Evolutionary conservation across 2,113 vertebrate species (phyloP), one percentile per base, ranked within the genome.

Genomic region (Ctenodactylus gundi): DNA sequence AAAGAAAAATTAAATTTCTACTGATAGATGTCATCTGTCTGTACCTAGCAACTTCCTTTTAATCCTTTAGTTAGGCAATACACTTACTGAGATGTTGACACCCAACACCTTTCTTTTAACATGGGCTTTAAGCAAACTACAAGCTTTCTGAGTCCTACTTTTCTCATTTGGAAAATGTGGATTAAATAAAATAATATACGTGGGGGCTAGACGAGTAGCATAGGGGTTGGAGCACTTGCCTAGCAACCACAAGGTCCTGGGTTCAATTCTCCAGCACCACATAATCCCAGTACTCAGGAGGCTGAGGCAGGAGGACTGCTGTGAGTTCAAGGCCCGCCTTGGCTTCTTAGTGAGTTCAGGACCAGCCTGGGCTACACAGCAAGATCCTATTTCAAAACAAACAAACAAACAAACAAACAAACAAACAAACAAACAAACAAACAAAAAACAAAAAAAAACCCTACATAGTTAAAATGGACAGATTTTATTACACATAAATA

Each of bases 121-220:
- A 41, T 57, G 55, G 68, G 86, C 34, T 81, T 62, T 29, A 49
- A 44, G 73, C 34, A 68, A 83, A 60, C 62, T 65, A 85, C 4
- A 72, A 68, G 64, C 17, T 94, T 58, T 60, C 6, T 64, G 46
- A 85, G 53, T 29, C 14, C 60, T 62, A 76, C 44, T 68, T 84
- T 88, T 75, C 53, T 83, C 14, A 91, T n/a, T 31, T 93, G 25
- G 93, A 88, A 94, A 64, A 88, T 34, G 25, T 11, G 62, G 31
- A 75, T 34, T 81, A 86, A 76, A 87, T 64, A 21, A 87, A 87
- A 85, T 57, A 88, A 88, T 41, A 44, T n/a, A 82, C 18, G 57
- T 82, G 57, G n/a, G n/a, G n/a, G n/a, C n/a, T n/a, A n/a, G n/a
- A n/a, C n/a, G n/a, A n/a, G n/a, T n/a, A n/a, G n/a, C n/a, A n/a